Evolutionary conservation across 2,797 vertebrate species (phyloP).

Genomic region (Tolypeutes matacus): DNA sequence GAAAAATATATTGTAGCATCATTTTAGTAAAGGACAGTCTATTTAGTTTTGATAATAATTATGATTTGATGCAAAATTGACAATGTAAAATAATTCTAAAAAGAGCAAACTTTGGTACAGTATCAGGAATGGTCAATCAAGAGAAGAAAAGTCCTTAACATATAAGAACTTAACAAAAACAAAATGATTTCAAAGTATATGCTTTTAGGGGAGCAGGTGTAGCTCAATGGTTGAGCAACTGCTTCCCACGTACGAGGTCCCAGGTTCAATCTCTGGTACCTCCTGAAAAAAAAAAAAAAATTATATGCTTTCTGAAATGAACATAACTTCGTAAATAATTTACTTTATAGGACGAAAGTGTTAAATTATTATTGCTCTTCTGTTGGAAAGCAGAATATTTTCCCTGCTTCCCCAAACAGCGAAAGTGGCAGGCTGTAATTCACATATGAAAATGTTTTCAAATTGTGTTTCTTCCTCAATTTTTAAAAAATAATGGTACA

Average conservation of each 20-base stretch:
- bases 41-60: not conserved
- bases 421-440: conserved; percentile 40
- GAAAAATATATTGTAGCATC: not conserved
- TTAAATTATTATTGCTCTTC: not conserved
- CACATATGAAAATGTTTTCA: conserved; percentile 22
- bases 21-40: conserved; percentile 2
- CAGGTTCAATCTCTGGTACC: no score
- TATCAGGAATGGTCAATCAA: conserved; percentile 20
- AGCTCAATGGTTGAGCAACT: no score
- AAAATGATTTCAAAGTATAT: conserved; percentile 27
- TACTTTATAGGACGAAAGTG: conserved; percentile 16
- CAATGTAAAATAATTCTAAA: not conserved
- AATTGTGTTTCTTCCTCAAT: conserved; percentile 25
- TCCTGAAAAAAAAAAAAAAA: no score
- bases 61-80: not conserved
- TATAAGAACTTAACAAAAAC: conserved; percentile 34
- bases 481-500: conserved; percentile 44
- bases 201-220: not conserved
- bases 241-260: no score
- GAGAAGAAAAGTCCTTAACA: conserved; percentile 15
- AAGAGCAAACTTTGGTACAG: not conserved
- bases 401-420: conserved; percentile 24
- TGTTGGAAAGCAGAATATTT: conserved; percentile 17
- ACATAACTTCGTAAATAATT: not conserved
- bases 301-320: conserved; percentile 30